Evolutionary conservation across 2,113 vertebrate species (phyloP).

Genomic region (Todiramphus chloris): DNA sequence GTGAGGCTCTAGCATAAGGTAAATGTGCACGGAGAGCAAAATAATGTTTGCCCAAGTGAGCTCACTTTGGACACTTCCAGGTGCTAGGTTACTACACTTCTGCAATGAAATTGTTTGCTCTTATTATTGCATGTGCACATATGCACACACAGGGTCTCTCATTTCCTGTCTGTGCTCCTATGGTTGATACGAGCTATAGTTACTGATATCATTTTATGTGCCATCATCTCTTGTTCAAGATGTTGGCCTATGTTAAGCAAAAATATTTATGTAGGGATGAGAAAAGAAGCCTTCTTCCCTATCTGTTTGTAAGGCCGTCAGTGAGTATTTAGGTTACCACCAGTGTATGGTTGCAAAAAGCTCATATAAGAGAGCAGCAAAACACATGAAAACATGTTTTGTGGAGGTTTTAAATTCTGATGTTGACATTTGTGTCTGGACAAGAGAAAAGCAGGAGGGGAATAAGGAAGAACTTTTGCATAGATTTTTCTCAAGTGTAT

Average conservation of each 20-base stretch:
- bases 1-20: neutral
- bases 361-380: neutral
- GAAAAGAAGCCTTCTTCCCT: neutral
- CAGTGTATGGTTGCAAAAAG: neutral
- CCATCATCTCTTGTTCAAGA: neutral
- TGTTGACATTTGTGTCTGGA: neutral
- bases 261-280: neutral
- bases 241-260: neutral
- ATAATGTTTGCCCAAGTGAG: neutral
- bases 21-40: neutral
- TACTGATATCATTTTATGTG: neutral
- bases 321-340: neutral
- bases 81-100: neutral
- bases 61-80: neutral
- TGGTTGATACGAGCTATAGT: neutral
- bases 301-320: neutral
- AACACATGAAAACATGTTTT: neutral
- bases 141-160: neutral
- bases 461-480: neutral
- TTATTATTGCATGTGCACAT: neutral
- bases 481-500: neutral
- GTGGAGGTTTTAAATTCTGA: neutral
- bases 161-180: neutral
- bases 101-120: neutral
- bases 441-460: neutral